phyloP scores from a whole-genome alignment of 2,888 invertebrate genomes.

The Cheilosia grossa region DNA sequence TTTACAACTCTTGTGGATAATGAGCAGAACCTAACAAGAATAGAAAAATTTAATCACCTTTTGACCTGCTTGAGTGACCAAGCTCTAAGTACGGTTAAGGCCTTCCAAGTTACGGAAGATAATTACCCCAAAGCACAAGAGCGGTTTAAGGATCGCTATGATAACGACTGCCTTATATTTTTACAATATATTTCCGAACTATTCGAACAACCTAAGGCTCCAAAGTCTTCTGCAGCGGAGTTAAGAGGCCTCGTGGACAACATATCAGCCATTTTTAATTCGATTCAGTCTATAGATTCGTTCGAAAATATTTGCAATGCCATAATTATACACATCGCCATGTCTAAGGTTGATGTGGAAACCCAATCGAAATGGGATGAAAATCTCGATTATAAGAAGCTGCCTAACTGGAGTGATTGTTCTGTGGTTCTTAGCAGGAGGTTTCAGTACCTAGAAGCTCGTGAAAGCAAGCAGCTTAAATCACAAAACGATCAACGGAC shows the following conservation, averaged over 20 bases:
- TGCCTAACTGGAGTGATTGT: conserved; percentile 14
- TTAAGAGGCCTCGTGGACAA: not conserved
- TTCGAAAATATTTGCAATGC: no score
- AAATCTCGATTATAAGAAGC: no score
- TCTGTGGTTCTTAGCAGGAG: conserved; percentile 16
- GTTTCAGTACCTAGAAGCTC: conserved; percentile 18
- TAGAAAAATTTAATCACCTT: not conserved
- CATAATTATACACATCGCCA: no score
- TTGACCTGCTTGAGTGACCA: conserved; percentile 9
- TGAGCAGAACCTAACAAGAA: not conserved
- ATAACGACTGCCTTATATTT: conserved; percentile 44
- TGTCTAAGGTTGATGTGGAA: no score
- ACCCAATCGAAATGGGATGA: no score
- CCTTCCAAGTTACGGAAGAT: conserved; percentile 9
- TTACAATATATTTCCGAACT: conserved; percentile 20
- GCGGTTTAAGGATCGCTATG: conserved; percentile 22
- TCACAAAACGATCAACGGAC: not conserved
- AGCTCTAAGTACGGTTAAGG: conserved; percentile 5
- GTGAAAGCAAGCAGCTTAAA: not conserved
- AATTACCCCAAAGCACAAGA: conserved; percentile 31
- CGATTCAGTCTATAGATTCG: no score
- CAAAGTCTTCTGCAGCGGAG: conserved; percentile 10
- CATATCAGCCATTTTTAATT: no score
- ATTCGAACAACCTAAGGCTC: not conserved
- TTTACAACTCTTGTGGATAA: conserved; percentile 9